phyloP scores from a whole-genome alignment of 1,140 invertebrate species.

The Nylanderia fulva region DNA sequence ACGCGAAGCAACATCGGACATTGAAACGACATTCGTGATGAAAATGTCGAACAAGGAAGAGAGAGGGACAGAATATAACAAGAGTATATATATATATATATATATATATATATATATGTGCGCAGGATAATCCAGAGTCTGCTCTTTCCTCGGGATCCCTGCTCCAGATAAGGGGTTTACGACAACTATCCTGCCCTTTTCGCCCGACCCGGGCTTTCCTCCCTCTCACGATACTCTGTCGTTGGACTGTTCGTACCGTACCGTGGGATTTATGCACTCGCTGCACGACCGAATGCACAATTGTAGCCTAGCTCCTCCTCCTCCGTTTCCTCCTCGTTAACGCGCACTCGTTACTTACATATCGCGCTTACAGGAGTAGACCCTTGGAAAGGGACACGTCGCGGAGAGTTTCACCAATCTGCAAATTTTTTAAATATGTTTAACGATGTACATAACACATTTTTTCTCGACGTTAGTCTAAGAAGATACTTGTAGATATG shows the following conservation, averaged over 20 bases:
- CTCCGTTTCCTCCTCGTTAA: constrained; percentile 17
- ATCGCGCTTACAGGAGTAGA: not conserved
- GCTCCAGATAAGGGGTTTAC: constrained; percentile 52
- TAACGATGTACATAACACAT: not conserved
- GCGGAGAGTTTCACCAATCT: too few relatives aligned
- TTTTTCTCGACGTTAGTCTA: not conserved
- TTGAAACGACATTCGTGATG: constrained; percentile 25
- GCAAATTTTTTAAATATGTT: too few relatives aligned
- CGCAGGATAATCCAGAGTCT: constrained; percentile 51
- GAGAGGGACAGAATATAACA: not conserved
- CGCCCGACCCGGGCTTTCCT: not conserved
- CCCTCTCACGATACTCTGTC: not conserved
- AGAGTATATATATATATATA: not conserved
- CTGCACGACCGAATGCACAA: constrained; percentile 46
- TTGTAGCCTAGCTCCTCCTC: constrained; percentile 29
- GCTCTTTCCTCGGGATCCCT: constrained; percentile 40
- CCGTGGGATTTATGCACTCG: constrained; percentile 49
- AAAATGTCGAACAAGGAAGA: constrained; percentile 26
- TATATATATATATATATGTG: not conserved
- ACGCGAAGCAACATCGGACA: constrained; percentile 2
- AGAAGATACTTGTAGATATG: not conserved
- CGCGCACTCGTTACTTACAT: constrained; percentile 37
- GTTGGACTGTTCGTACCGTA: constrained; percentile 3
- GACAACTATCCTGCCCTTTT: not conserved
- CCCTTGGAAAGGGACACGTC: not conserved